Percentiles rank a stretch among this genome's conserved stretches.
Conservation (phyloP, 1,140 invertebrate species). For the Delia radicum region DNA sequence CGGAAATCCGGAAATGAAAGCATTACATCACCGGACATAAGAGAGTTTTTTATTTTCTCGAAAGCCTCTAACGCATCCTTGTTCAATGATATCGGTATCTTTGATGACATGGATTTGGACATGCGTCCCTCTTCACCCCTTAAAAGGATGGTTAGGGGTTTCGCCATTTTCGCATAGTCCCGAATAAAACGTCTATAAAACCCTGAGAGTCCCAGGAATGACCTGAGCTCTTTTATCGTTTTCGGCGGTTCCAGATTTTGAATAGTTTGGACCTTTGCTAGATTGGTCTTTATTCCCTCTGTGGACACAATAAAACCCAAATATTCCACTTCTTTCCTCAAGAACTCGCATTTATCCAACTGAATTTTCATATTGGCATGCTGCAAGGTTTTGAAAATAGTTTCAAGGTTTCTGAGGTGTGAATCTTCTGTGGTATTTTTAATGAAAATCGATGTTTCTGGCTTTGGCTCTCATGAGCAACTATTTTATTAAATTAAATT, state of each 20-base stretch:
- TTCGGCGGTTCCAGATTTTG: conserved; percentile 24
- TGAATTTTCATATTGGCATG: conserved; percentile 56
- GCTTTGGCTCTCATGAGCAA: too few species aligned
- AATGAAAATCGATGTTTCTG: too few species aligned
- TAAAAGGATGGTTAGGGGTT: conserved; percentile 37
- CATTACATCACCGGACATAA: background rate
- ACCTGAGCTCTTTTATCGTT: conserved; percentile 25
- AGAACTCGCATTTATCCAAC: conserved; percentile 55
- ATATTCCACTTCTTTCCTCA: conserved; percentile 33
- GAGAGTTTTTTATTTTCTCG: conserved; percentile 32
- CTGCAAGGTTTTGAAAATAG: conserved; percentile 32
- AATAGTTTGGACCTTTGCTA: conserved; percentile 26
- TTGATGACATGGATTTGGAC: conserved; percentile 19
- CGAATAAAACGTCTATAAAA: too few species aligned
- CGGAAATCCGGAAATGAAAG: too few species aligned
- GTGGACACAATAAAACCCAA: conserved; percentile 31
- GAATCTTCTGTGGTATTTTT: too few species aligned
- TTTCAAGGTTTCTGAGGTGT: conserved; percentile 16
- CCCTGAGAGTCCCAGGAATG: too few species aligned
- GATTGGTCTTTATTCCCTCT: conserved; percentile 31
- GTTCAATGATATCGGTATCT: background rate
- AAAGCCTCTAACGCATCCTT: conserved; percentile 19
- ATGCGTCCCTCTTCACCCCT: conserved; percentile 26
- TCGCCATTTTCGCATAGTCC: conserved; percentile 35
- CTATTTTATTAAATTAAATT: too few species aligned